phyloP scores from a whole-genome alignment of 2,797 vertebrate genomes.

The Poeciliopsis presidionis region DNA sequence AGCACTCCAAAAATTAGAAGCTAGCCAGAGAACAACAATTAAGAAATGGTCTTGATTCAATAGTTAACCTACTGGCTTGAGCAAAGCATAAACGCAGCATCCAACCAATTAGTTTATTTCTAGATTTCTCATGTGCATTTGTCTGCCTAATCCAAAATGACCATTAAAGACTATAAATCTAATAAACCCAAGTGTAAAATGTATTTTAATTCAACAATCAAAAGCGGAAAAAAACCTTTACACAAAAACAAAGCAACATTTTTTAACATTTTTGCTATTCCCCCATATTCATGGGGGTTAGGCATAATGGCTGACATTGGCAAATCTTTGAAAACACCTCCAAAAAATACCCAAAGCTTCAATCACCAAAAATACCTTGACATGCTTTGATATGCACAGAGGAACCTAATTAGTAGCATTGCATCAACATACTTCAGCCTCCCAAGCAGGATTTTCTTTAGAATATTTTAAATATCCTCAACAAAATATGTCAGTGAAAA shows the following conservation, averaged over 20 bases:
- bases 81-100: not conserved
- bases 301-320: too few relatives aligned
- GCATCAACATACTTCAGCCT: not conserved
- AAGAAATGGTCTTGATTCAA: not conserved
- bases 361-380: too few relatives aligned
- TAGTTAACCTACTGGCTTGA: not conserved
- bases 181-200: not conserved
- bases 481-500: not conserved
- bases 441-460: not conserved
- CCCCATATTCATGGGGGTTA: too few relatives aligned
- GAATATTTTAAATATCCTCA: not conserved
- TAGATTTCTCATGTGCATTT: not conserved
- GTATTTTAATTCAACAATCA: not conserved
- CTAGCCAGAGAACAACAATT: not conserved
- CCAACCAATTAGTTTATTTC: not conserved
- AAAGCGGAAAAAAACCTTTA: not conserved
- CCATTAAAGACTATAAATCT: not conserved
- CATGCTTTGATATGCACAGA: not conserved
- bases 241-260: not conserved
- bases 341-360: too few relatives aligned
- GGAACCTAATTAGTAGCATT: not conserved
- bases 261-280: not conserved
- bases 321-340: too few relatives aligned
- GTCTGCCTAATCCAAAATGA: not conserved
- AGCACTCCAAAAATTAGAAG: not conserved